Conservation (phyloP, 2,797 vertebrate species). For the Somateria mollissima region DNA sequence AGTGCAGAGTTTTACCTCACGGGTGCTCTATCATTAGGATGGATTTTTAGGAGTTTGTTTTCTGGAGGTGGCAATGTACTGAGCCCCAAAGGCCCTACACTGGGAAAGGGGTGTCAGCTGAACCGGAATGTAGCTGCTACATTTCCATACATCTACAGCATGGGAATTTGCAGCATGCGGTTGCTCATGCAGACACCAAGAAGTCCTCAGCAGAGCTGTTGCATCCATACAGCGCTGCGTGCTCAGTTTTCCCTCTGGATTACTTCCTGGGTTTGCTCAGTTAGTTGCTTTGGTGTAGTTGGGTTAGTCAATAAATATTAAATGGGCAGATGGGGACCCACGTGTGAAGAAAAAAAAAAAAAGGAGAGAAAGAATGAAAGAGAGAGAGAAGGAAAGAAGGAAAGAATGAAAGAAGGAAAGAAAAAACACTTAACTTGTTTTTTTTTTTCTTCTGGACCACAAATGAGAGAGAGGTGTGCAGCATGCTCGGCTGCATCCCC, state of each 20-base stretch:
- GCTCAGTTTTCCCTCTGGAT: neutral
- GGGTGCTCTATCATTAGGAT: neutral
- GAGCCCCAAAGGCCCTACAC: neutral
- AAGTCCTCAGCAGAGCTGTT: neutral
- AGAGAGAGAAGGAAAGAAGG: too few relatives aligned
- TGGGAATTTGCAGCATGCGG: neutral
- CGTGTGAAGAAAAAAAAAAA: neutral
- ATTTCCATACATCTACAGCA: neutral
- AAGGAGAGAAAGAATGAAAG: neutral
- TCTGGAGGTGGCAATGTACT: neutral
- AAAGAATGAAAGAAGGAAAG: too few relatives aligned
- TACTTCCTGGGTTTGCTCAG: neutral
- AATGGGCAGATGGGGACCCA: neutral
- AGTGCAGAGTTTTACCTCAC: neutral
- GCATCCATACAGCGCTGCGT: neutral
- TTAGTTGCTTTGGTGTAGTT: neutral
- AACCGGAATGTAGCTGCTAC: neutral
- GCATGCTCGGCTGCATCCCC: too few relatives aligned
- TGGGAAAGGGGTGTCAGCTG: neutral
- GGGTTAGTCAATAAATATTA: conserved; percentile 15
- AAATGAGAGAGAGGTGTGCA: too few relatives aligned
- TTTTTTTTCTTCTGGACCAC: neutral
- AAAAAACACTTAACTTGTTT: too few relatives aligned
- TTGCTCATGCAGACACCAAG: neutral
- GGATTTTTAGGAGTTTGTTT: neutral